Evolutionary conservation across 2,888 invertebrate species (phyloP).

Genomic region (Mesopsocus fuscifrons): DNA sequence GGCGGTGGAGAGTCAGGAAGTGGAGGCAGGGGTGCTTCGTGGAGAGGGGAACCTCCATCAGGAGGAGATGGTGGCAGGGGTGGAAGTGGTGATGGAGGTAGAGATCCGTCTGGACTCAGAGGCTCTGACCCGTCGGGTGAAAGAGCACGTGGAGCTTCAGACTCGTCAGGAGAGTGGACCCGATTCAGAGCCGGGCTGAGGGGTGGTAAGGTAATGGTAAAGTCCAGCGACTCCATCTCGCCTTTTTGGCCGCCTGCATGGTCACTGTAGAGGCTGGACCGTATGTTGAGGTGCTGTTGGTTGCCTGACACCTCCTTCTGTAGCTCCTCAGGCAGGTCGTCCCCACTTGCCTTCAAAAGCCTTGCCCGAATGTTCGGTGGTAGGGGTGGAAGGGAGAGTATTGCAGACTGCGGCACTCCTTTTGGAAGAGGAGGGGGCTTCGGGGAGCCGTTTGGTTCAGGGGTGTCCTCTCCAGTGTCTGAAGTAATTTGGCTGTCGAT

Average conservation of each 20-base stretch:
- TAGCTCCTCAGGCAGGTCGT: constrained; percentile 7
- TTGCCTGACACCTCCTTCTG: not conserved
- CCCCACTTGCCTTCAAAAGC: constrained; percentile 4
- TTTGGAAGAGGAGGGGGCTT: constrained; percentile 1
- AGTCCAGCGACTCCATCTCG: not conserved
- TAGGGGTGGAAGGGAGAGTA: constrained; percentile 2
- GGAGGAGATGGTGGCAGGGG: constrained; percentile 25
- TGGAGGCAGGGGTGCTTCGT: constrained; percentile 21
- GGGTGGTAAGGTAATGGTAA: not conserved
- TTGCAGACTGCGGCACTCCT: constrained; percentile 6
- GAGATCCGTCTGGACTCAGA: not conserved
- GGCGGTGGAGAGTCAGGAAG: not conserved
- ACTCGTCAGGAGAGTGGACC: no score
- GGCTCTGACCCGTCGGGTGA: no score
- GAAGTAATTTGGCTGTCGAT: constrained; percentile 6
- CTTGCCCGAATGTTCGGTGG: constrained; percentile 2
- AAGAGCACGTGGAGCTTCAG: no score
- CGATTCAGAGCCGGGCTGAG: not conserved
- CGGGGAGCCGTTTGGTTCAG: not conserved
- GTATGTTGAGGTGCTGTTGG: not conserved
- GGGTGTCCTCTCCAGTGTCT: constrained; percentile 1
- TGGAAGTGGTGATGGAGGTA: constrained; percentile 23
- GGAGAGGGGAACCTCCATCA: constrained; percentile 22
- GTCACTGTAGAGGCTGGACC: not conserved
- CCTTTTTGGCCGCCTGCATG: not conserved